phyloP scores from a whole-genome alignment of 2,888 invertebrate genomes.

The Temnothorax unifasciatus region DNA sequence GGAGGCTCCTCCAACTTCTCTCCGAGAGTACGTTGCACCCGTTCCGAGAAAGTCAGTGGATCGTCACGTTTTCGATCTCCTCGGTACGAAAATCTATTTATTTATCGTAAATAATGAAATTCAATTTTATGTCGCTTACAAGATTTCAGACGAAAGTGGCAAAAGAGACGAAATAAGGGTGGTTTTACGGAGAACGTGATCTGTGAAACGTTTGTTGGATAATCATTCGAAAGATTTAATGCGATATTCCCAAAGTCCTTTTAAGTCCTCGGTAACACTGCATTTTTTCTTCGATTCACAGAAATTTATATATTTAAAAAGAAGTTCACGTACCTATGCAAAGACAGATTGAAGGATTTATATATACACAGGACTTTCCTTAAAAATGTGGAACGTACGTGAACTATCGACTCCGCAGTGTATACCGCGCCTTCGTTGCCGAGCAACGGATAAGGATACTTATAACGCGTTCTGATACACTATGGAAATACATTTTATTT shows the following conservation, averaged over 20 bases:
- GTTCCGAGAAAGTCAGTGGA: neutral
- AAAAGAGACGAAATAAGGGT: neutral
- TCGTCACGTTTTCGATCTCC: neutral
- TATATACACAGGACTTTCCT: neutral
- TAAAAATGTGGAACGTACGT: conserved; percentile 1
- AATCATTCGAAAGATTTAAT: neutral
- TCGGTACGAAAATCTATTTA: conserved; percentile 7
- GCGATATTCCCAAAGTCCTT: neutral
- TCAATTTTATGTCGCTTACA: neutral
- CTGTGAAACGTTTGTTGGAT: neutral
- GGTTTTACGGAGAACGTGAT: neutral
- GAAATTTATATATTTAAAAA: neutral
- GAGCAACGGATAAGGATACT: conserved; percentile 15
- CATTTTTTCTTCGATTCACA: neutral
- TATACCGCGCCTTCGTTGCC: conserved; percentile 43
- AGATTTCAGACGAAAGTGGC: neutral
- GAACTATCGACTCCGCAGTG: conserved; percentile 13
- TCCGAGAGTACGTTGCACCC: conserved; percentile 11
- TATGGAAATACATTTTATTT: neutral
- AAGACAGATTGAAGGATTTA: neutral
- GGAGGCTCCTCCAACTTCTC: neutral
- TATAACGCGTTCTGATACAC: neutral
- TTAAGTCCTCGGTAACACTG: neutral
- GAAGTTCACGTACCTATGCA: neutral
- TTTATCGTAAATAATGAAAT: neutral